These are phyloP conservation scores for Adelognathus sp. DNA, from an alignment of 2,888 invertebrate genomes.

Conservation along the genomic window DNA sequence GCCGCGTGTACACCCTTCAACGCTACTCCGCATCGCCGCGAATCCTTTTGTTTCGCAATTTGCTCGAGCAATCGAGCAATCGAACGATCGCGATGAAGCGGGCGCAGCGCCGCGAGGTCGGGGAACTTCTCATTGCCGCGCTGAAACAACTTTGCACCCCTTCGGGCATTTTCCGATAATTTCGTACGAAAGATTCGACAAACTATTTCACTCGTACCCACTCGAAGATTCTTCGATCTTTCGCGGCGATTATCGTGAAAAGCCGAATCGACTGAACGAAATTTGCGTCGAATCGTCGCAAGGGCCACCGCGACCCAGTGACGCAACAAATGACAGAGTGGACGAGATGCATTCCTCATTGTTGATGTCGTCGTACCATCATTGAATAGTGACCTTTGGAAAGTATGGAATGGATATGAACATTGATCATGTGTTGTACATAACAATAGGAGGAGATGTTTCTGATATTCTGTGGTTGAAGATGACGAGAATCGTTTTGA, in stretches of 20 bases:
- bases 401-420: too few species aligned
- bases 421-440: too few species aligned
- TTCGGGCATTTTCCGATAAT: neutral
- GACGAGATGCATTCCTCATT: too few species aligned
- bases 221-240: neutral
- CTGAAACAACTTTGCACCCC: neutral
- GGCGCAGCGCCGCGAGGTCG: neutral
- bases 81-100: constrained; percentile 19
- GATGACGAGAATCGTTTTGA: too few species aligned
- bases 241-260: neutral
- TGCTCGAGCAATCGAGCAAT: constrained; percentile 28
- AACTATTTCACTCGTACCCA: neutral
- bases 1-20: neutral
- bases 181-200: neutral
- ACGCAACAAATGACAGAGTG: too few species aligned
- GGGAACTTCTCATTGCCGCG: constrained; percentile 6
- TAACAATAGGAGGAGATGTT: too few species aligned
- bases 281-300: neutral
- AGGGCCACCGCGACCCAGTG: too few species aligned
- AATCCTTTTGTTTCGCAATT: constrained; percentile 37
- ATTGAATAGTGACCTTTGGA: too few species aligned
- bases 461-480: too few species aligned
- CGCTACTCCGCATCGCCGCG: neutral
- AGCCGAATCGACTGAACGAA: neutral
- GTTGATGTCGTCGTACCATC: too few species aligned